Conservation (phyloP, 2,797 vertebrate species). For the Anisognathus igniventris region DNA sequence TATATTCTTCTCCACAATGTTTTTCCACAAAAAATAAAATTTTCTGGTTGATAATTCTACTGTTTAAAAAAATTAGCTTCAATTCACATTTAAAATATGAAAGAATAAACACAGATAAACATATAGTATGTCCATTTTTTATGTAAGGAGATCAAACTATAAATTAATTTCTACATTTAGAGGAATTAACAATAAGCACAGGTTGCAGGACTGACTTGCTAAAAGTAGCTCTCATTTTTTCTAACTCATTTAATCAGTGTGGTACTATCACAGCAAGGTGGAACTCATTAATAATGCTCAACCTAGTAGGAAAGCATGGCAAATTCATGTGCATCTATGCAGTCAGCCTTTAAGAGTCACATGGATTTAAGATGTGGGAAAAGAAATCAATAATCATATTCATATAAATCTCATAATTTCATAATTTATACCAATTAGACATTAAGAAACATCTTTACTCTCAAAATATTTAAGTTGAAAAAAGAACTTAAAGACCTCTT, state of each 20-base stretch:
- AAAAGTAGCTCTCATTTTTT: background rate
- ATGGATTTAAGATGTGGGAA: background rate
- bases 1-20: background rate
- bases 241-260: background rate
- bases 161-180: background rate
- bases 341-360: slow-evolving; percentile 6
- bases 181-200: background rate
- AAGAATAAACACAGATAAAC: background rate
- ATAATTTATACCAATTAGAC: background rate
- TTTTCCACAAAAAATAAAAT: background rate
- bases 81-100: background rate
- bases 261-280: slow-evolving; percentile 19
- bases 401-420: background rate
- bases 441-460: background rate
- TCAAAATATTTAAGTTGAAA: background rate
- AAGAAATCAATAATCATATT: background rate
- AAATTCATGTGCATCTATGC: background rate
- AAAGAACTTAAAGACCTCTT: background rate
- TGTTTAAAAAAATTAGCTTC: background rate
- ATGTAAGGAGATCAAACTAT: background rate
- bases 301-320: background rate
- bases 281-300: slow-evolving; percentile 8
- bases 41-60: background rate
- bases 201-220: background rate
- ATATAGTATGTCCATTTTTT: background rate